These are phyloP conservation scores for Platycnemis pennipes DNA, from an alignment of 2,888 invertebrate genomes.

Conservation along the genomic window DNA sequence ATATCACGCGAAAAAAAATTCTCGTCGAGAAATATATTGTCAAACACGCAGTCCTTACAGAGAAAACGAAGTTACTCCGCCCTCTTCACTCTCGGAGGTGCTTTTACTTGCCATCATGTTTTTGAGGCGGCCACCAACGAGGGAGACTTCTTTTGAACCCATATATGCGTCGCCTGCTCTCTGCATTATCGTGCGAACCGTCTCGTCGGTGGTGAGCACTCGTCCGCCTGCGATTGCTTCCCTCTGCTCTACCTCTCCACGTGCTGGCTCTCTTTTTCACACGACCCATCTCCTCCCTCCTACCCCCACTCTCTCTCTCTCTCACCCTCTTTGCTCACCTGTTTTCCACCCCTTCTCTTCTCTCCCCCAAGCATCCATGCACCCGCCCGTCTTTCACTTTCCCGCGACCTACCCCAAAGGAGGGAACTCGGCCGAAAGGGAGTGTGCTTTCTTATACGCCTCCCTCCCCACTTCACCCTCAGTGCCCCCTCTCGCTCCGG, in stretches of 20 bases:
- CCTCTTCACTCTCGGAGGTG: too few species aligned
- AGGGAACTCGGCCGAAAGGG: not conserved
- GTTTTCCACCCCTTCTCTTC: not conserved
- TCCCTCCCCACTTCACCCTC: not conserved
- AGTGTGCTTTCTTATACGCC: slow-evolving; percentile 15
- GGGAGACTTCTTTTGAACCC: not conserved
- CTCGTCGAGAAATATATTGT: too few species aligned
- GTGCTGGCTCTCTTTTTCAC: not conserved
- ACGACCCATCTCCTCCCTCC: not conserved
- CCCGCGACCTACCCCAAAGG: slow-evolving; percentile 11
- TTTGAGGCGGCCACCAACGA: not conserved
- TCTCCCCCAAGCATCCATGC: not conserved
- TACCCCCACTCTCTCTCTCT: not conserved
- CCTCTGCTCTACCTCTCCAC: not conserved
- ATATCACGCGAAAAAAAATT: too few species aligned
- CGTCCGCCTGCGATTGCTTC: not conserved
- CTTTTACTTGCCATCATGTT: too few species aligned
- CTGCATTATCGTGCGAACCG: not conserved
- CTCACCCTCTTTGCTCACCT: not conserved
- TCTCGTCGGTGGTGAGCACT: not conserved
- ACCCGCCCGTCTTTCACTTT: slow-evolving; percentile 21
- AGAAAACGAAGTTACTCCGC: too few species aligned
- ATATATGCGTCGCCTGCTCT: not conserved
- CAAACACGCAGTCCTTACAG: too few species aligned
- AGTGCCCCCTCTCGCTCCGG: not conserved